phyloP scores from a whole-genome alignment of 2,888 invertebrate genomes.

The Aleiodes testaceus region DNA sequence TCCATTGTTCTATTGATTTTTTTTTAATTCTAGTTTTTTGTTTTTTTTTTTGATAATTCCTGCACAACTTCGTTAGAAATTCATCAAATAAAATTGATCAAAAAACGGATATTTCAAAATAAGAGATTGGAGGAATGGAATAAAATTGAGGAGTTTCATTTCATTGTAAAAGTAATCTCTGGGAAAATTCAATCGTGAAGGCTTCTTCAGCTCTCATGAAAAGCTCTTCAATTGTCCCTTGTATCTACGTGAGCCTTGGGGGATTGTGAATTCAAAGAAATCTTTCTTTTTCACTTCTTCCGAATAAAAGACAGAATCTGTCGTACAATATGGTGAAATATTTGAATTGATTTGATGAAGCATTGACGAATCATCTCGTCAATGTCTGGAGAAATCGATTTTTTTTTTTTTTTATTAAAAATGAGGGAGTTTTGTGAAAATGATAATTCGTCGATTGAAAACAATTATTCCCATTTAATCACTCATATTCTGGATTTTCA shows the following conservation, averaged over 20 bases:
- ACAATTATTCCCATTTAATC: constrained; percentile 12
- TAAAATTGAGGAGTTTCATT: constrained; percentile 25
- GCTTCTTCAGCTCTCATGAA: constrained; percentile 36
- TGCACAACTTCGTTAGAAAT: not conserved
- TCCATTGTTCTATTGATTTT: constrained; percentile 8
- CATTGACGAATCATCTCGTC: not conserved
- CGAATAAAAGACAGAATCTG: constrained; percentile 1
- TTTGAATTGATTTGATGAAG: constrained; percentile 1
- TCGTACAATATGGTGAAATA: not conserved
- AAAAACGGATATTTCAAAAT: not conserved
- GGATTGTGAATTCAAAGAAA: constrained; percentile 8
- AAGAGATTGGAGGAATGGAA: constrained; percentile 1
- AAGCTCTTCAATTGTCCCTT: constrained; percentile 31
- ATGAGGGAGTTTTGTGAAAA: too few relatives aligned
- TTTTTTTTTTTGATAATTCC: too few relatives aligned
- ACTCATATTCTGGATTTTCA: constrained; percentile 13
- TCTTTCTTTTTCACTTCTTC: not conserved
- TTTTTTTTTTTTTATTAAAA: too few relatives aligned
- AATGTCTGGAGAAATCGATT: too few relatives aligned
- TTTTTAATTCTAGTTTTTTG: constrained; percentile 9
- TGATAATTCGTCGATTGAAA: not conserved
- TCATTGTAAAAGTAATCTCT: constrained; percentile 48
- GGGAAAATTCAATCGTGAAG: constrained; percentile 48
- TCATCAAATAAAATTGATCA: not conserved
- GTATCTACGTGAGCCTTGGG: constrained; percentile 12